Conservation (phyloP, 2,113 vertebrate species). For the Pollimyrus isidori region DNA sequence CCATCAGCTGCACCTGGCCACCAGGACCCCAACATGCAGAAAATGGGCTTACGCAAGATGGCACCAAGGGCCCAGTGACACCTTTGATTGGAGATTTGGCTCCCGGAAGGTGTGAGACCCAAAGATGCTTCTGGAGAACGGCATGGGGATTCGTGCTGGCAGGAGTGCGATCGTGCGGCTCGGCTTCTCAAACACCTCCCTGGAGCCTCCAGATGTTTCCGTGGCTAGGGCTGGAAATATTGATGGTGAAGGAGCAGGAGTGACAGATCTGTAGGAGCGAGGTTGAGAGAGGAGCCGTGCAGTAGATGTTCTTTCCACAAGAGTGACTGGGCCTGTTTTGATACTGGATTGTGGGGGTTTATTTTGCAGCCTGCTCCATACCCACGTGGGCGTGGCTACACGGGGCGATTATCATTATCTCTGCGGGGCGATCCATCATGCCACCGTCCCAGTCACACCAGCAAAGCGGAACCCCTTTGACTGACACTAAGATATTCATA, state of each 20-base stretch:
- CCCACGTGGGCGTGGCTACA: not conserved
- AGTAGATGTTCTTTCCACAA: constrained; percentile 16
- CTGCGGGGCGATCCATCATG: constrained; percentile 23
- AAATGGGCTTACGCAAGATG: not conserved
- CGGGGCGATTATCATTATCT: constrained; percentile 18
- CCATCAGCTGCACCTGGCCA: not conserved
- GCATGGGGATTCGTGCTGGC: not conserved
- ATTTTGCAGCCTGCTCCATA: constrained; percentile 20
- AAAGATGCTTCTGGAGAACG: not conserved
- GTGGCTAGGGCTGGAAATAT: not conserved
- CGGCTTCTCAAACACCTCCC: not conserved
- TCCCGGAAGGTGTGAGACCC: not conserved
- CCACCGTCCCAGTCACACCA: constrained; percentile 17
- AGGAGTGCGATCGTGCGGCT: not conserved
- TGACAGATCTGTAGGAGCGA: not conserved
- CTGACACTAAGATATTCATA: constrained; percentile 26
- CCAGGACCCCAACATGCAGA: not conserved
- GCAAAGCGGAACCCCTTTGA: constrained; percentile 14
- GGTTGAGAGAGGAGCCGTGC: not conserved
- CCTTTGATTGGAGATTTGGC: not conserved
- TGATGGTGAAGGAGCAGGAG: not conserved
- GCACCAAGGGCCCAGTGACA: not conserved
- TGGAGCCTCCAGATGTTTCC: not conserved
- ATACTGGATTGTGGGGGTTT: constrained; percentile 17
- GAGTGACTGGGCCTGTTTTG: constrained; percentile 26